phyloP scores from a whole-genome alignment of 1,140 invertebrate genomes.

The Hesperophylax magnus region DNA sequence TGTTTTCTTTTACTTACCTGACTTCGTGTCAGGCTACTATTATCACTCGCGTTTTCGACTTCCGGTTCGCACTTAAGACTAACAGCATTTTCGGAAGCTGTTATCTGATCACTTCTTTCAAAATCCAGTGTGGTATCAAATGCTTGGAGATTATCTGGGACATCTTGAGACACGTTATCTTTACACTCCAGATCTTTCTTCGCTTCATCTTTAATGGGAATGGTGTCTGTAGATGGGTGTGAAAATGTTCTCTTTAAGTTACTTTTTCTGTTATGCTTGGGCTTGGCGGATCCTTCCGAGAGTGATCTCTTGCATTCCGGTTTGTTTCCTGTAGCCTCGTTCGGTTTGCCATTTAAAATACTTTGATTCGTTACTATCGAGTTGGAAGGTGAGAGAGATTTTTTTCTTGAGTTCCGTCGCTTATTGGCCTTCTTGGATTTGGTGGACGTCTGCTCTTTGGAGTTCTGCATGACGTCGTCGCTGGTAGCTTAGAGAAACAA shows the following conservation, averaged over 20 bases:
- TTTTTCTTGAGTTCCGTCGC: slow-evolving; percentile 69
- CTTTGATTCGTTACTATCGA: slow-evolving; percentile 63
- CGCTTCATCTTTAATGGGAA: slow-evolving; percentile 50
- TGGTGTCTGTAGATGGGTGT: slow-evolving; percentile 61
- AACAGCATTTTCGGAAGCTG: slow-evolving; percentile 55
- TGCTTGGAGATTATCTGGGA: slow-evolving; percentile 1
- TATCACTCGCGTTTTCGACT: slow-evolving; percentile 28
- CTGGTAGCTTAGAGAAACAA: not conserved
- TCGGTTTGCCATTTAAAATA: slow-evolving; percentile 25
- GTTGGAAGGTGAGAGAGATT: slow-evolving; percentile 70
- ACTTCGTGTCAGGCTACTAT: slow-evolving; percentile 17
- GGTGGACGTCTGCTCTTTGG: slow-evolving; percentile 56
- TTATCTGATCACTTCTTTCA: slow-evolving; percentile 60
- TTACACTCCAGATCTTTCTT: slow-evolving; percentile 31
- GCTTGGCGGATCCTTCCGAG: slow-evolving; percentile 69
- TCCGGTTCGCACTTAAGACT: slow-evolving; percentile 39
- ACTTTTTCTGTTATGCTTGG: slow-evolving; percentile 66
- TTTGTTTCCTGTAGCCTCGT: slow-evolving; percentile 62
- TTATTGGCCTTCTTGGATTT: slow-evolving; percentile 67
- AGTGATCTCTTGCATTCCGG: slow-evolving; percentile 64
- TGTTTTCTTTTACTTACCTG: slow-evolving; percentile 49
- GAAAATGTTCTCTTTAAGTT: slow-evolving; percentile 68
- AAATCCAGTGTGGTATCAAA: slow-evolving; percentile 56
- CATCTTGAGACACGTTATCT: not conserved
- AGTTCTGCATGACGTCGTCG: slow-evolving; percentile 32